Base-by-base conservation (phyloP, 2,113 vertebrate genomes). In the Vidua macroura region DNA sequence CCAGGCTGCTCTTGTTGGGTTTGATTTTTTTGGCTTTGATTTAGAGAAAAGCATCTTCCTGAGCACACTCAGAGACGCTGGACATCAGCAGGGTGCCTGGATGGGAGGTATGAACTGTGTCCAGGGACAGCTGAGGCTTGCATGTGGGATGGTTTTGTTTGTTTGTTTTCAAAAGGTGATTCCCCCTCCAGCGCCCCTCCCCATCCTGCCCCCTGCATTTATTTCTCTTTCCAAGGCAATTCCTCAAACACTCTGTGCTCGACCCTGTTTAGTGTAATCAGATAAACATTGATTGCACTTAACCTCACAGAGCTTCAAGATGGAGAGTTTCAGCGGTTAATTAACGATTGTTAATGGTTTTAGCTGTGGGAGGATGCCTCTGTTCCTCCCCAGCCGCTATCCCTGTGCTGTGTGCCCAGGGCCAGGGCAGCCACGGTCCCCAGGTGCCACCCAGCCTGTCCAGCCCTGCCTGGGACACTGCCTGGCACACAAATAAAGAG, bases 101-200 rank as follows among this genome's bases (percentile, higher is more conserved):
- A 1, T 11, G 9, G 31, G 37, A 24, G 24, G 19, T 2, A 3
- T 1, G 19, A 20, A 6, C 39, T 2, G 1, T 13, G 46, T 2
- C 51, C 56, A 41, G 73, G 51, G 10, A 10, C 37, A 7, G 10
- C 31, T n/a, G 8, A 15, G 7, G 21, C 20, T 13, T 5, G 3
- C 4, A 10, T 3, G 9, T 24, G 56, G 55, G 13, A 5, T 43
- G 67, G 0, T 11, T 37, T 37, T 6, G 6, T 24, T 27, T 23
- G 6, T 25, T 72, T 24, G 53, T 35, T 44, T 56, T 4, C 3
- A 18, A 13, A 46, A 46, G 22, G 35, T 6, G 35, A 43, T 51
- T 48, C 16, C 8, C 25, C 11, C 25, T 8, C 6, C 70, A 13
- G 30, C 7, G 35, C 37, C 58, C 17, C 15, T 52, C 55, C 73